Evolutionary conservation across 2,888 invertebrate genomes (phyloP).

Genomic region (Pachycephus smyrnensis): DNA sequence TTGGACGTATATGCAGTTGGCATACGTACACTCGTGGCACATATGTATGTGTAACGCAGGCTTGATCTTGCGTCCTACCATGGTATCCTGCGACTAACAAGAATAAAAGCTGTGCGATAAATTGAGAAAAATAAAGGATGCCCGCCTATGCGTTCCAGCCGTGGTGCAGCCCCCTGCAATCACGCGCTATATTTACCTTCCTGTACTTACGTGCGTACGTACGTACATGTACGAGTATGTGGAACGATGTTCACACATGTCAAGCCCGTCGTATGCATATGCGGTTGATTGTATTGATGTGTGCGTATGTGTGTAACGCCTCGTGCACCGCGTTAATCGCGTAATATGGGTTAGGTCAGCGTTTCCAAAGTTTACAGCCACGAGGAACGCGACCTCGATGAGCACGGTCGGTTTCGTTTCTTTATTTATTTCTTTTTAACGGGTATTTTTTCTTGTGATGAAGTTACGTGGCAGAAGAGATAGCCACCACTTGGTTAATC

Average conservation of each 20-base stretch:
- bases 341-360: not conserved
- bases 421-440: not conserved
- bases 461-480: not conserved
- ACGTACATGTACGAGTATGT: not conserved
- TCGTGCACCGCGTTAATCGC: not conserved
- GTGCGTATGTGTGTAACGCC: not conserved
- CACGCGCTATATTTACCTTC: not conserved
- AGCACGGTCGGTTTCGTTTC: not conserved
- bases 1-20: not conserved
- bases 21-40: not conserved
- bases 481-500: not conserved
- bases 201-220: not conserved
- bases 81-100: not conserved
- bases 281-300: not conserved
- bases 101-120: constrained; percentile 1
- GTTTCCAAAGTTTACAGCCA: not conserved
- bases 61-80: not conserved
- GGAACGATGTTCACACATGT: not conserved
- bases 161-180: not conserved
- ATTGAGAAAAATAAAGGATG: constrained; percentile 3
- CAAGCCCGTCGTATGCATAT: not conserved
- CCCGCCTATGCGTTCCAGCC: not conserved
- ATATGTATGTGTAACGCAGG: not conserved
- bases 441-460: not conserved
- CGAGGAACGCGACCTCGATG: not conserved